These are phyloP conservation scores for Wiebesia pumilae DNA, from an alignment of 1,140 invertebrate species.

Conservation along the genomic window DNA sequence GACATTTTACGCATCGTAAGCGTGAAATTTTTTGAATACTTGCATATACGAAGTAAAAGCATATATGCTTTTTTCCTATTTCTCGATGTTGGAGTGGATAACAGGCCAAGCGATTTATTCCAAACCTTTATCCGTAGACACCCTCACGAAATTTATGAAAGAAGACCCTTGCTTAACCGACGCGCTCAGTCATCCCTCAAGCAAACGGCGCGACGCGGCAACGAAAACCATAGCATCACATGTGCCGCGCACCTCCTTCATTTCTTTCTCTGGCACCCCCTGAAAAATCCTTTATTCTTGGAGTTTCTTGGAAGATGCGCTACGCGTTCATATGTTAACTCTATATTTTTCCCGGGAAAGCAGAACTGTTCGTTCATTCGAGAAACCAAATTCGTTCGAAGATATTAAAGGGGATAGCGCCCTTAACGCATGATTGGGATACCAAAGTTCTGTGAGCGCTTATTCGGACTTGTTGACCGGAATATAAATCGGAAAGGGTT, in stretches of 20 bases:
- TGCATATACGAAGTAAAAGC: background rate
- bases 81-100: constrained; percentile 71
- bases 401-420: constrained; percentile 73
- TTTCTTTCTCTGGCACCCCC: constrained; percentile 53
- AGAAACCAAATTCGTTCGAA: constrained; percentile 62
- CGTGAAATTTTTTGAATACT: background rate
- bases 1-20: background rate
- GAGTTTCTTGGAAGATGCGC: constrained; percentile 52
- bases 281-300: constrained; percentile 4
- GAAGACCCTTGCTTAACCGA: constrained; percentile 74
- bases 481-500: constrained; percentile 41
- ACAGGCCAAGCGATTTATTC: constrained; percentile 73
- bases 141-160: constrained; percentile 75
- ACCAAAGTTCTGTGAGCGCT: constrained; percentile 63
- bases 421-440: constrained; percentile 73
- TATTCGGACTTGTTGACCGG: constrained; percentile 60
- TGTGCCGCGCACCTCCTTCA: constrained; percentile 52
- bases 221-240: constrained; percentile 53
- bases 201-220: constrained; percentile 63
- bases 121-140: constrained; percentile 70
- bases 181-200: constrained; percentile 74
- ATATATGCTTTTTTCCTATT: constrained; percentile 44
- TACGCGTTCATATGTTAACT: constrained; percentile 70
- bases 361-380: constrained; percentile 39
- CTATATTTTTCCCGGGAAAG: constrained; percentile 72